Conservation (phyloP, 2,113 vertebrate genomes). For the Pygathrix nemaeus region DNA sequence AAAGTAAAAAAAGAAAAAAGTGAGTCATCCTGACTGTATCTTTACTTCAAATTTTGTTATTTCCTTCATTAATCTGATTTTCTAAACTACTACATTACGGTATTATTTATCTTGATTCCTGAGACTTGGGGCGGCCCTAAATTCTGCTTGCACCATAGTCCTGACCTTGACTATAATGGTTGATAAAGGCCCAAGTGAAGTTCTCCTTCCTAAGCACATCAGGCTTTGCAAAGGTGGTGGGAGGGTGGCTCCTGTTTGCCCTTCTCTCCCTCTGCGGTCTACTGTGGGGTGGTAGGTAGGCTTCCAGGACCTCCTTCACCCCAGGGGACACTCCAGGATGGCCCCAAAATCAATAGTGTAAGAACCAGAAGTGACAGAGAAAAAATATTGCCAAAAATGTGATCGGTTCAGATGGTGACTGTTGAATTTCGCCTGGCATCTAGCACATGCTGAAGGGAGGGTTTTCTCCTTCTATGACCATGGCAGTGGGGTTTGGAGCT, state of each 20-base stretch:
- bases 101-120: not conserved
- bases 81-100: not conserved
- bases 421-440: not conserved
- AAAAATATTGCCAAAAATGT: not conserved
- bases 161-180: not conserved
- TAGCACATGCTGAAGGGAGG: not conserved
- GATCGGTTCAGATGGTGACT: not conserved
- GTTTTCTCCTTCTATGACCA: not conserved
- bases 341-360: not conserved
- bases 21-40: not conserved
- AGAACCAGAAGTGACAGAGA: not conserved
- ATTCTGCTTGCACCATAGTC: not conserved
- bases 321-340: not conserved
- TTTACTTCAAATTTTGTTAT: not conserved
- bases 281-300: not conserved
- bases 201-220: not conserved
- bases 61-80: not conserved
- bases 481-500: not conserved
- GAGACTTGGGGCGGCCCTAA: not conserved
- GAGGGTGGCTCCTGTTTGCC: too few species aligned
- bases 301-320: not conserved
- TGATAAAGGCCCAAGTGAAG: not conserved
- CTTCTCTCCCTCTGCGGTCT: not conserved
- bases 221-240: not conserved
- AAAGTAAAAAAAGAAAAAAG: not conserved